A percentile compares a stretch with the other conserved stretches of the same genome.
These are phyloP conservation scores for Drosophila bocki DNA, from an alignment of 1,140 invertebrate genomes.

Conservation along the genomic window DNA sequence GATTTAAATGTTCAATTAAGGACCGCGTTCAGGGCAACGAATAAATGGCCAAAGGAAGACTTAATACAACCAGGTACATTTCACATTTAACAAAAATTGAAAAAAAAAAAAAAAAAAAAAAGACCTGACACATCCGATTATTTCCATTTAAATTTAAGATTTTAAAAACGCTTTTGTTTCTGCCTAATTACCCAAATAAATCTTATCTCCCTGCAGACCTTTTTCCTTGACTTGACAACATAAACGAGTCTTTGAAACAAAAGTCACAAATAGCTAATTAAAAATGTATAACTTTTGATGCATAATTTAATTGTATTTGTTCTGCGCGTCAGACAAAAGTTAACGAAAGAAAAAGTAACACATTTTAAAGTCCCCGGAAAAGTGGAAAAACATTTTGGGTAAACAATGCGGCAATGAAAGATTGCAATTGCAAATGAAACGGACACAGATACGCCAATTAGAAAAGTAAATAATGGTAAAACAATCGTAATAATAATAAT, in stretches of 20 bases:
- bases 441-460: slow-evolving; percentile 28
- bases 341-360: slow-evolving; percentile 6
- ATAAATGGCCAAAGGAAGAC: slow-evolving; percentile 20
- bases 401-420: slow-evolving; percentile 25
- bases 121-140: background rate
- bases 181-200: slow-evolving; percentile 31
- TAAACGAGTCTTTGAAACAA: slow-evolving; percentile 28
- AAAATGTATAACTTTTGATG: slow-evolving; percentile 58
- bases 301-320: slow-evolving; percentile 68
- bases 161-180: background rate
- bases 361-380: slow-evolving; percentile 14
- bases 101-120: background rate
- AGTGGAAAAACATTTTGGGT: slow-evolving; percentile 13
- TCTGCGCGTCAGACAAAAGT: slow-evolving; percentile 17
- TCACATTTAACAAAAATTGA: background rate
- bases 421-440: slow-evolving; percentile 27
- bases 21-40: slow-evolving; percentile 8
- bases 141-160: slow-evolving; percentile 8
- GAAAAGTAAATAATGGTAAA: slow-evolving; percentile 28
- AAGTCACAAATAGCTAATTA: slow-evolving; percentile 68
- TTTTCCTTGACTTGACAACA: slow-evolving; percentile 9
- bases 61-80: background rate
- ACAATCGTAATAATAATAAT: too few species aligned
- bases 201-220: slow-evolving; percentile 23
- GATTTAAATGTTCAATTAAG: slow-evolving; percentile 48